phyloP scores from a whole-genome alignment of 2,888 invertebrate genomes.

The Andrena bucephala region DNA sequence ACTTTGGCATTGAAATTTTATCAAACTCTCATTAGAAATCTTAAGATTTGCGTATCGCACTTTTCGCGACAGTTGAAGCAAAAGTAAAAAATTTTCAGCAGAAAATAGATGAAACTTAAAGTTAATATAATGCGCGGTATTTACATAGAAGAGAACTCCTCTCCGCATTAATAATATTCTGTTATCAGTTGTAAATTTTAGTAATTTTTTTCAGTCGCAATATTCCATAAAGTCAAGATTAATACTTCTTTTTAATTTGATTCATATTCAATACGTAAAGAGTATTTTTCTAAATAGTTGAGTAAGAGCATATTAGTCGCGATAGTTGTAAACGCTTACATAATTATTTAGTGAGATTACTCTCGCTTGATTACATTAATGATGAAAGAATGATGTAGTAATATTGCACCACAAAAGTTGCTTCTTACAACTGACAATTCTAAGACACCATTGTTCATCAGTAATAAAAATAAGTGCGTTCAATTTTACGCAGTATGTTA shows the following conservation, averaged over 20 bases:
- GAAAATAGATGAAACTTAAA: constrained; percentile 78
- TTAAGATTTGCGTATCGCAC: constrained; percentile 68
- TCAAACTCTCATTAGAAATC: constrained; percentile 75
- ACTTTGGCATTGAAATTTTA: constrained; percentile 81
- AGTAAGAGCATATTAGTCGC: constrained; percentile 43
- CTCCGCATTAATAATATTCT: constrained; percentile 36
- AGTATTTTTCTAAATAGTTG: constrained; percentile 43
- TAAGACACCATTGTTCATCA: constrained; percentile 18
- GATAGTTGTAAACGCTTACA: constrained; percentile 45
- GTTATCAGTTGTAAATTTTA: constrained; percentile 47
- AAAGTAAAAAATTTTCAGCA: constrained; percentile 76
- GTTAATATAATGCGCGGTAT: constrained; percentile 71
- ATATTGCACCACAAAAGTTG: constrained; percentile 42
- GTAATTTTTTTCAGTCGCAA: constrained; percentile 39
- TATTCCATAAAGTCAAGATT: constrained; percentile 39
- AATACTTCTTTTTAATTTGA: constrained; percentile 29
- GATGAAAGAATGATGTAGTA: constrained; percentile 45
- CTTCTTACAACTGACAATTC: constrained; percentile 25
- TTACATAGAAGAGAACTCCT: constrained; percentile 75
- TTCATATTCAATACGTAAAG: constrained; percentile 37
- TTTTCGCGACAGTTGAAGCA: constrained; percentile 74
- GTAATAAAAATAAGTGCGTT: constrained; percentile 53
- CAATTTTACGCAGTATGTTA: constrained; percentile 48
- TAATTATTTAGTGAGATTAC: constrained; percentile 49
- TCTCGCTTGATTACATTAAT: constrained; percentile 43